Evolutionary conservation across 2,797 vertebrate genomes (phyloP), one percentile per base, ranked within the genome.

Genomic region (Enteromius trimaculatus): DNA sequence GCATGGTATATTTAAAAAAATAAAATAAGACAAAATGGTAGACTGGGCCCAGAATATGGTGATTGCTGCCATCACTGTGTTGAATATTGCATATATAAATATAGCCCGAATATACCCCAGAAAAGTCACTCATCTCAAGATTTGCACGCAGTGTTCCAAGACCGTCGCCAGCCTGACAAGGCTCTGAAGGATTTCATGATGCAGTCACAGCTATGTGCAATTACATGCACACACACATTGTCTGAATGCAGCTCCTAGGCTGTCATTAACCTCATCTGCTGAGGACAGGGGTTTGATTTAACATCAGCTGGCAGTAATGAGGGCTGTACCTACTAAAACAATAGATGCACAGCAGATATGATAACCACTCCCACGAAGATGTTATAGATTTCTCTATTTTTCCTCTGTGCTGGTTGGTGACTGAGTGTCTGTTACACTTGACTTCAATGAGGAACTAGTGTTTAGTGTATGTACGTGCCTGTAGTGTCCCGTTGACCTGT

Each of bases 281-380:
- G 69, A 78, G 83, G 87, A 88, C 84, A 85, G 26, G 72, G 80
- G 80, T 89, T 83, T 72, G 80, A 88, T 86, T 89, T 90, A 90
- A 91, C 88, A 88, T 68, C 80, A 70, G 44, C 86, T 90, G 88
- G 91, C 91, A 87, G 47, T 71, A 68, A 87, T 90, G 87, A 93
- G 85, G 83, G 47, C 88, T 84, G 90, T 90, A 75, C 84, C 64
- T 85, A 84, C 74, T 92, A 84, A 90, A 84, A 79, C 86, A 84
- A 85, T 88, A 86, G 83, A 77, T 85, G 86, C 65, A 81, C 75
- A 70, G 6, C 81, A 78, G 85, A 72, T 72, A 77, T 44, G 49
- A 80, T 47, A 65, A 65, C 21, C 65, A 64, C 16, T 55, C 11
- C 62, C 31, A 55, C 47, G 53, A 64, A 34, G n/a, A 53, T n/a